Base-by-base conservation (phyloP, 2,888 invertebrate species). In the Acrocyrtus sp. region DNA sequence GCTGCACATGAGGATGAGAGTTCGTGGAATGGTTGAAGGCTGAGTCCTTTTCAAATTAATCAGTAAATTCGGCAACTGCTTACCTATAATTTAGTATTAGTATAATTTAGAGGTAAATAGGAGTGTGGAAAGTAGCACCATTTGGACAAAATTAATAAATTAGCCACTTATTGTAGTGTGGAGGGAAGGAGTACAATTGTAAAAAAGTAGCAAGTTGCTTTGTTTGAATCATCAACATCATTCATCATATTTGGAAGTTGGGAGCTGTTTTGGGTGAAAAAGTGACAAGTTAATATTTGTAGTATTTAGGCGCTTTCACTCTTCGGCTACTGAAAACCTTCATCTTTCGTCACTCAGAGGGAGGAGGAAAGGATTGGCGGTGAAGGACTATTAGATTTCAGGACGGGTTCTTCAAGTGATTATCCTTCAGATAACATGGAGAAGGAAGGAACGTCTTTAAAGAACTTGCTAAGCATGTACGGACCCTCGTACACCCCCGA, bases 401-500 rank as follows among this genome's bases (percentile, higher is more conserved):
- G 41, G 45, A 67, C 66, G 73, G 73, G 62, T 54, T 67, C 73
- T 39, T 48, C 56, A 24, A 34, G 57, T 48, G 48, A 66, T 10
- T 60, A 29, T 47, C 58, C 58, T 4, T 22, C 56, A 27, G 5
- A 17, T 10, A 73, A 45, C 22, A 80, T 80, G 79, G 81, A 80
- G 75, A 79, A 79, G 56, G 77, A 79, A 65, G 78, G 78, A 51
- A 70, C 76, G 48, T 73, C 78, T 10, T 65, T 78, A 21, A 80
- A 77, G 66, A 80, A 75, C 61, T 60, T 78, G 45, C 60, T 80
- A 27, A 75, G 78, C 12, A 66, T 81, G 45, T 79, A 78, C 26
- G 77, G 66, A 60, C 79, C 80, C 17, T 72, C 80, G 10, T 81
- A 82, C 62, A 70, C 81, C 6, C 63, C 81, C 12, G 78, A 81